Evolutionary conservation across 30 jellyfish, hydroid and myxozoan species (phyloP), one percentile per base, ranked within the genome.

Genomic region (Aurelia sp.): DNA sequence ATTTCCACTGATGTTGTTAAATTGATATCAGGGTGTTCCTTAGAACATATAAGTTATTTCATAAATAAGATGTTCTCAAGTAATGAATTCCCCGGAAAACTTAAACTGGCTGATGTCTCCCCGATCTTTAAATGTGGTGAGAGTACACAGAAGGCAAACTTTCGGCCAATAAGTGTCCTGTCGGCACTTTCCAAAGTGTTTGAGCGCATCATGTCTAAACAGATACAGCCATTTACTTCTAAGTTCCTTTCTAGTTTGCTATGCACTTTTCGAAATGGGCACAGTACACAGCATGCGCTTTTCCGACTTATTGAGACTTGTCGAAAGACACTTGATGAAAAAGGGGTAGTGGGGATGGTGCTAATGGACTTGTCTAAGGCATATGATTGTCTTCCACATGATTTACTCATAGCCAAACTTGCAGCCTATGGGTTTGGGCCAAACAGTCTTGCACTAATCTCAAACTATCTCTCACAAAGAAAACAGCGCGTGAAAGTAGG

Each of bases 281-380:
- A 73, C 41, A 30, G 73, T 73, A 71, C 85, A 50, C 58, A 73
- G 59, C 85, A 73, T 13, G 85, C 72, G 72, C 85, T 73, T 13
- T 23, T 73, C 53, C 55, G 85, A 53, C 59, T 73, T 5, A 73
- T 53, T 16, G 85, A 73, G 59, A 50, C 23, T 13, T 52, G 57
- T 73, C 78, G 77, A 4, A 37, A 37, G 50, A 37, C 50, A 37
- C 50, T 37, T 37, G 50, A 37, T 37, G 50, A 37, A 37, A 30
- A 60, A 76, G 78, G 73, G 59, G 72, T 73, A 16, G 82, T 72
- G 73, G 88, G 88, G 67, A 77, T 61, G 69, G 88, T 33, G 44
- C 88, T 77, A 33, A 77, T 77, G 88, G 88, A 77, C 68, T 76
- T 77, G 12, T 77, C 88, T 9, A 58, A 77, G 48, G 78, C 88